phyloP scores from a whole-genome alignment of 2,888 invertebrate species.

The Eurytoma californica region DNA sequence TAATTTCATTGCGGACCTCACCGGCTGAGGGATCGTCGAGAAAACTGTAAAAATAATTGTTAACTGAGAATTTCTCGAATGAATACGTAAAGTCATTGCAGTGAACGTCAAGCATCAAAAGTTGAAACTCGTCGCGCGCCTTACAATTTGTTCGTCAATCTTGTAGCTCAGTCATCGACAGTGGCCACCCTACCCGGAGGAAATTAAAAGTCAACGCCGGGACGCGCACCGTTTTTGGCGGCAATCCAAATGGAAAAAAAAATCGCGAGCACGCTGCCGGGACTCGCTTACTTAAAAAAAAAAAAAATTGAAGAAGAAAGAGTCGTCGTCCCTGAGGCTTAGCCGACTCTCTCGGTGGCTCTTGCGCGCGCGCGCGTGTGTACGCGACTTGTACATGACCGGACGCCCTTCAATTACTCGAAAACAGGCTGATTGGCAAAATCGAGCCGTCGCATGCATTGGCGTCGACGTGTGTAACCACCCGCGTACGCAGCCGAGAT shows the following conservation, averaged over 20 bases:
- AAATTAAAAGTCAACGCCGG: too few species aligned
- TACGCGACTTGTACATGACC: slow-evolving; percentile 41
- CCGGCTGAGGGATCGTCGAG: too few species aligned
- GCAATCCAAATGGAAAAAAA: slow-evolving; percentile 14
- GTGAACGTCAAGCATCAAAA: too few species aligned
- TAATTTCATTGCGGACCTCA: too few species aligned
- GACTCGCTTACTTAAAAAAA: not conserved
- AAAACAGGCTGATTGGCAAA: slow-evolving; percentile 53
- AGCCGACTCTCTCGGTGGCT: not conserved
- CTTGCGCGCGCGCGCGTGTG: not conserved
- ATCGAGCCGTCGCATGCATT: slow-evolving; percentile 29
- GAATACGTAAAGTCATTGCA: too few species aligned
- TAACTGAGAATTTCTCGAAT: too few species aligned
- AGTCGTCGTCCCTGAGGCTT: slow-evolving; percentile 47
- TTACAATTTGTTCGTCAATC: too few species aligned
- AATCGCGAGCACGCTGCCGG: not conserved
- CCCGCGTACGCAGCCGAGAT: not conserved
- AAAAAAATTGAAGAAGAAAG: not conserved
- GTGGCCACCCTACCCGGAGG: too few species aligned
- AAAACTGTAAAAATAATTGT: too few species aligned
- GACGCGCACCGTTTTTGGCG: slow-evolving; percentile 11
- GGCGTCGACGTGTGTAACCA: not conserved
- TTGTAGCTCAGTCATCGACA: too few species aligned
- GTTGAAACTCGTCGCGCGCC: too few species aligned
- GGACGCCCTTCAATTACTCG: slow-evolving; percentile 55